phyloP scores from a whole-genome alignment of 2,888 invertebrate species.

The Exephanes ischioxanthus region DNA sequence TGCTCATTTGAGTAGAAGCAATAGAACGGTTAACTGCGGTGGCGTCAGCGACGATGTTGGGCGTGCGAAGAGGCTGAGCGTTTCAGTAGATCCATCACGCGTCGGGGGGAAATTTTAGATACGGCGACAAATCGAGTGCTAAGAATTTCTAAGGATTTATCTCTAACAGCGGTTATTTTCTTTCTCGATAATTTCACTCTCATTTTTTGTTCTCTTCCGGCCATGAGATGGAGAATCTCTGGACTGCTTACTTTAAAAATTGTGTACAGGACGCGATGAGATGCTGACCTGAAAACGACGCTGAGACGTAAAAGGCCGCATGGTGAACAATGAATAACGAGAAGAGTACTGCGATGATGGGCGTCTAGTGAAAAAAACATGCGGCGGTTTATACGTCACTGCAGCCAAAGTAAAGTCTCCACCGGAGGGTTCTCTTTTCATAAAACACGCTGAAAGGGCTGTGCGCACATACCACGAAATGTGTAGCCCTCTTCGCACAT shows the following conservation, averaged over 20 bases:
- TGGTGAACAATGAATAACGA: neutral
- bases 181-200: too few species aligned
- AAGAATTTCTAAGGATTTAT: neutral
- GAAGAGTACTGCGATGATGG: slow-evolving; percentile 5
- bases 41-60: neutral
- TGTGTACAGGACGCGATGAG: neutral
- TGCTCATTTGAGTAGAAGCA: slow-evolving; percentile 26
- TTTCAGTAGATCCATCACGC: neutral
- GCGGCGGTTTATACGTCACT: neutral
- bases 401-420: neutral
- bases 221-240: neutral
- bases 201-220: too few species aligned
- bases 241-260: neutral
- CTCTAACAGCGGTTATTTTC: too few species aligned
- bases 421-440: slow-evolving; percentile 7
- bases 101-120: neutral
- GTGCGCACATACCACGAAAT: neutral
- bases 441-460: slow-evolving; percentile 29
- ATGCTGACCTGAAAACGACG: neutral
- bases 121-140: neutral
- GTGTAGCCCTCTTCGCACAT: neutral
- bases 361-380: slow-evolving; percentile 9
- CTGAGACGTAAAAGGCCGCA: neutral
- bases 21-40: slow-evolving; percentile 10
- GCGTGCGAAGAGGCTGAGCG: neutral